Evolutionary conservation across 1,140 invertebrate species (phyloP).

Genomic region (Bombus ignitus): DNA sequence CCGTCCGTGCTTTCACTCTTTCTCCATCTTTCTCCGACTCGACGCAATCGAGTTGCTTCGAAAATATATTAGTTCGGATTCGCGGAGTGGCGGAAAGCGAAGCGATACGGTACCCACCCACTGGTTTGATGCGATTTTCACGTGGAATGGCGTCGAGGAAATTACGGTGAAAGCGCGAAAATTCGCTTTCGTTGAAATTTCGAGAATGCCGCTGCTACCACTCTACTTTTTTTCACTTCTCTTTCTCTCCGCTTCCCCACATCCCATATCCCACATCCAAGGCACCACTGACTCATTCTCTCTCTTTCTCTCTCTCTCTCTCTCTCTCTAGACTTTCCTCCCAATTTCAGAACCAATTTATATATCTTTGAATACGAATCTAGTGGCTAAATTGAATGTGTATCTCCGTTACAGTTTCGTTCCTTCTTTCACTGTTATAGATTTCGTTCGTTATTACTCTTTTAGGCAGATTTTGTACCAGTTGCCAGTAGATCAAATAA

Average conservation of each 20-base stretch:
- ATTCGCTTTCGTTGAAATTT: constrained; percentile 73
- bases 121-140: constrained; percentile 70
- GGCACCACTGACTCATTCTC: background rate
- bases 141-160: constrained; percentile 67
- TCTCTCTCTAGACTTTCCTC: constrained; percentile 39
- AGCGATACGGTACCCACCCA: constrained; percentile 61
- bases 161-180: constrained; percentile 74
- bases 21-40: constrained; percentile 58
- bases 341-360: constrained; percentile 66
- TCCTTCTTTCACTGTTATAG: background rate
- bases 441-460: background rate
- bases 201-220: constrained; percentile 62
- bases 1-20: constrained; percentile 4
- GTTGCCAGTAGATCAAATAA: background rate
- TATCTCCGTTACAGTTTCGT: constrained; percentile 13
- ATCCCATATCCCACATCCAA: background rate
- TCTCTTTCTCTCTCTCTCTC: constrained; percentile 17
- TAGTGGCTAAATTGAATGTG: constrained; percentile 17
- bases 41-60: constrained; percentile 72
- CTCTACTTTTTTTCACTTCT: constrained; percentile 52
- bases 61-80: constrained; percentile 76
- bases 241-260: background rate
- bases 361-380: constrained; percentile 61
- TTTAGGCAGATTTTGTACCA: background rate
- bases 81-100: constrained; percentile 70